Evolutionary conservation across 2,113 vertebrate species (phyloP).

Genomic region (Rhinopomastus cyanomelas): DNA sequence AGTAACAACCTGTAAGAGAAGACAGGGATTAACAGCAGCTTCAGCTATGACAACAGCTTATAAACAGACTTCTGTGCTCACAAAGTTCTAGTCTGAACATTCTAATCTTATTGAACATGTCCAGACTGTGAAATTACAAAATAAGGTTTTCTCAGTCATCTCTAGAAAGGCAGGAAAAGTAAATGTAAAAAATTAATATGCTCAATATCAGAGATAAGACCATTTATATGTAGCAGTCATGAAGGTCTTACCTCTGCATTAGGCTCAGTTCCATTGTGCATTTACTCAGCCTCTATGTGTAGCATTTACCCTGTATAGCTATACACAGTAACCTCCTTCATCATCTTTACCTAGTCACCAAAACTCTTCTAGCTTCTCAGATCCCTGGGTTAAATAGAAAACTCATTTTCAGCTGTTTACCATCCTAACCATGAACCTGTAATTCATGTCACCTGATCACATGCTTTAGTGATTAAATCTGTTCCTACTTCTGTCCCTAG

Average conservation of each 20-base stretch:
- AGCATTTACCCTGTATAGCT: rapidly evolving
- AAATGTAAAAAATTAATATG: neutral
- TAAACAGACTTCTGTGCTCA: neutral
- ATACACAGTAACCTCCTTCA: neutral
- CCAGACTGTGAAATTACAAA: neutral
- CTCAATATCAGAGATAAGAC: rapidly evolving
- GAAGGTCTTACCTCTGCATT: neutral
- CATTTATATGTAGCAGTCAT: rapidly evolving
- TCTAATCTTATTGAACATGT: rapidly evolving
- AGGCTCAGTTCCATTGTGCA: neutral
- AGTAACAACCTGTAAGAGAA: slow-evolving; percentile 17
- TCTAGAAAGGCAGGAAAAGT: rapidly evolving
- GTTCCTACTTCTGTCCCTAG: neutral
- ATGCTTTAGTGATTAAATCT: neutral
- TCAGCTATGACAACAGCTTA: neutral
- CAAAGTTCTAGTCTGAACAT: rapidly evolving
- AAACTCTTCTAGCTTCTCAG: rapidly evolving
- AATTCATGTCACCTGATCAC: slow-evolving; percentile 28
- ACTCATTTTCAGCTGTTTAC: neutral
- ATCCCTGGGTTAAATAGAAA: rapidly evolving
- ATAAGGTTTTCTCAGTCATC: rapidly evolving
- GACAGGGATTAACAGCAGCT: neutral
- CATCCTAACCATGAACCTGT: neutral
- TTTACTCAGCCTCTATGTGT: rapidly evolving
- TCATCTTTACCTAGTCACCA: rapidly evolving